Evolutionary conservation across 1,140 invertebrate species (phyloP).

Genomic region (Hylyphantes graminicola): DNA sequence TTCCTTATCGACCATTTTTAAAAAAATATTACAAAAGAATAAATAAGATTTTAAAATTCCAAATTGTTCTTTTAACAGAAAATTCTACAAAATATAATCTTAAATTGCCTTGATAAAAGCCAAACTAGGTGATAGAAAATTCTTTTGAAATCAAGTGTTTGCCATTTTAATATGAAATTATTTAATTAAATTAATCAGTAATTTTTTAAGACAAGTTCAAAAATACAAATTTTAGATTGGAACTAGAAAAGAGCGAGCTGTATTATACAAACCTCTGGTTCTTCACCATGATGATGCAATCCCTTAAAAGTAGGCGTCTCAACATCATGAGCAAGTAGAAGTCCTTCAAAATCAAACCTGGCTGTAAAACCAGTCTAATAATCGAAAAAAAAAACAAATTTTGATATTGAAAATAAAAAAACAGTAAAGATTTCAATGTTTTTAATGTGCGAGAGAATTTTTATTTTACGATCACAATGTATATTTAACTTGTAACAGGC

Average conservation of each 20-base stretch:
- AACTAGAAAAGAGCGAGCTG: not conserved
- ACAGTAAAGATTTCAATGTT: not conserved
- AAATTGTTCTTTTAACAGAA: no score
- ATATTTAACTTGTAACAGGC: no score
- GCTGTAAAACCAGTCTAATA: constrained; percentile 75
- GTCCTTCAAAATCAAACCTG: constrained; percentile 74
- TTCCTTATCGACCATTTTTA: no score
- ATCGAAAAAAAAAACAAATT: not conserved
- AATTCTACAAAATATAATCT: no score
- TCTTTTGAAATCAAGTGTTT: no score
- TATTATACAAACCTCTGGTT: constrained; percentile 77
- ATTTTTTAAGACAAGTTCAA: no score
- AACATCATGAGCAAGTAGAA: constrained; percentile 68
- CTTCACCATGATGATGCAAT: constrained; percentile 91
- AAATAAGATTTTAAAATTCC: no score
- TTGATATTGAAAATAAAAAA: not conserved
- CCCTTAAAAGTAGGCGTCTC: constrained; percentile 75
- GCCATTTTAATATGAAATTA: no score
- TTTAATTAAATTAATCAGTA: no score
- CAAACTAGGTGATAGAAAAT: no score
- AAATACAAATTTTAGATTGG: not conserved
- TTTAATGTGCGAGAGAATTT: not conserved
- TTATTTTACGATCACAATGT: not conserved
- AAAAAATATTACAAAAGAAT: no score
- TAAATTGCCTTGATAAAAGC: no score